Conservation (phyloP, 1,140 invertebrate species). For the Bicyclus anynana region DNA sequence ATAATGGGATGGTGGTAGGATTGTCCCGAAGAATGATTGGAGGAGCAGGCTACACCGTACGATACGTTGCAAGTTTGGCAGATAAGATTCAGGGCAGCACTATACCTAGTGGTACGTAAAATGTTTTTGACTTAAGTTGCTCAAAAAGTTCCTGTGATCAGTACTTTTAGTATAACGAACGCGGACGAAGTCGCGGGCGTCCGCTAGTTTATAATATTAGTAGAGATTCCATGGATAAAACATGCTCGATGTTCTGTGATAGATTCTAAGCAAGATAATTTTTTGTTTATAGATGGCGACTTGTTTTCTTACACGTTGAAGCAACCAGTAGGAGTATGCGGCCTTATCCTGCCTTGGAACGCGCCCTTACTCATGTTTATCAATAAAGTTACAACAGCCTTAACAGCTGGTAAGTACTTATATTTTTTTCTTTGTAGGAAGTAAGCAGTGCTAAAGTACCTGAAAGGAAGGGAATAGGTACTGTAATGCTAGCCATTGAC, state of each 20-base stretch:
- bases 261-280: too few species aligned
- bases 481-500: too few species aligned
- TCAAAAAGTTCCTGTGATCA: background rate
- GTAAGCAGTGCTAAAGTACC: too few species aligned
- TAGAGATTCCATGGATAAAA: too few species aligned
- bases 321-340: conserved; percentile 67
- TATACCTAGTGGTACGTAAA: conserved; percentile 35
- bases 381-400: conserved; percentile 79
- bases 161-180: too few species aligned
- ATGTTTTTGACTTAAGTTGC: background rate
- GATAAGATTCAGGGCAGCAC: conserved; percentile 84
- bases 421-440: too few species aligned
- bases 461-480: too few species aligned
- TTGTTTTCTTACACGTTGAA: conserved; percentile 49
- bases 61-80: conserved; percentile 55
- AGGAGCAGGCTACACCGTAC: conserved; percentile 80
- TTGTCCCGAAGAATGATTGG: conserved; percentile 78
- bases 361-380: conserved; percentile 87
- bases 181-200: too few species aligned
- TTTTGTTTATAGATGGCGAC: conserved; percentile 6
- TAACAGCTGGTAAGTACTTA: conserved; percentile 80
- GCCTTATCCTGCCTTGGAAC: conserved; percentile 62
- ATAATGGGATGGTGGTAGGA: conserved; percentile 54
- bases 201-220: too few species aligned
- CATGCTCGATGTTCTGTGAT: too few species aligned